Evolutionary conservation across 2,888 invertebrate species (phyloP), one percentile per base, ranked within the genome.

Genomic region (Leptothorax acervorum): DNA sequence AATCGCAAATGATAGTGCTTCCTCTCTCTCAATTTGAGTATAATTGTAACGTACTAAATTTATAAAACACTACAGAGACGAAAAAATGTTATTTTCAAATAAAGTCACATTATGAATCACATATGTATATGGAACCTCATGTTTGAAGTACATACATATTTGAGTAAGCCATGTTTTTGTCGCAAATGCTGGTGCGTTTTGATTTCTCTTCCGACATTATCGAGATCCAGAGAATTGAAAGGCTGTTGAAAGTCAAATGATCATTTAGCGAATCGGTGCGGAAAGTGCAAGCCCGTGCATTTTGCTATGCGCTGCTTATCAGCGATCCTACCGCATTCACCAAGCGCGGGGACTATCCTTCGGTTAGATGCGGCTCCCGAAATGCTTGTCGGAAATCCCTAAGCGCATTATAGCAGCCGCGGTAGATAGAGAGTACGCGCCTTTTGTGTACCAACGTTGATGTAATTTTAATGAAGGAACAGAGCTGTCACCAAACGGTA

Each of bases 401-500:
- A 86, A 90, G 88, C 90, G 75, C 86, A 87, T 90, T 90, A 91
- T 87, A 87, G 74, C 81, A 42, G 66, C 70, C 55, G 65, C 23
- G 53, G 53, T 60, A 73, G 81, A 85, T 85, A 85, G 79, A 81
- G 74, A 60, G 62, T 73, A 79, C 62, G 31, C 66, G 57, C 70
- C 71, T 87, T 23, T 70, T 84, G 55, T 87, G 81, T 76, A 84
- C 55, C 70, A 86, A 87, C 90, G 90, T 86, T 90, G 90, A 90
- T 89, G 90, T 86, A 86, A 89, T 91, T 90, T 90, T 90, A 90
- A 90, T 85, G 90, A 90, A 89, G 85, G 85, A 81, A 57, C 48
- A 66, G 60, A 23, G 60, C 35, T 65, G 82, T 79, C 73, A 82
- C 85, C 75, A 78, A 91, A 86, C 81, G 82, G 68, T 87, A 90